Base-by-base conservation (phyloP, 2,888 invertebrate genomes). In the Eulithis prunata region DNA sequence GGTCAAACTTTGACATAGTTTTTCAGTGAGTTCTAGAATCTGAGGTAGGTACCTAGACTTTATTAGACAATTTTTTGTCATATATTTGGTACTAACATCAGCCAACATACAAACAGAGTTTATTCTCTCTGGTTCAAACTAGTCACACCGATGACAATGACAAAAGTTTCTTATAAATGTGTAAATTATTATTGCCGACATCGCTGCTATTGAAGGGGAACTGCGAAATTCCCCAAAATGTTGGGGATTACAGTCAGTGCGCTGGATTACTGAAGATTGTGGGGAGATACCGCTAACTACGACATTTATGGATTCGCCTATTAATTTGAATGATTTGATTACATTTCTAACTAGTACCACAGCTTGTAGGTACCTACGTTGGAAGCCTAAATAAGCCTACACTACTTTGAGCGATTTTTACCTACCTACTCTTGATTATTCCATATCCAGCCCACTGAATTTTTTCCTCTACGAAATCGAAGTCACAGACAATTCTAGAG, bases 201-300 rank as follows among this genome's bases (percentile, higher is more conserved):
- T 43, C 10, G 3, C 6, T 38, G 53, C 21, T 41, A 13, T 45
- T 14, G 53, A 53, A 53, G 64, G 65, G 63, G 52, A 52, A 51
- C 38, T 12, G 1, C 10, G 45, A 70, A 78, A 76, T 79, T 77
- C 71, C 70, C 75, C 74, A 72, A 73, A 84, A 84, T 79, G 77
- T 75, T 71, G 66, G 73, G 84, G 83, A 86, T 88, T 87, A 87
- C 76, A 69, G 75, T 62, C 66, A 62, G 65, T 74, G 77, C 77
- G 69, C 71, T 66, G 67, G 73, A 73, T 74, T 67, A 75, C 75
- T 66, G 72, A 65, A 71, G 81, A 83, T 82, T 76, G 79, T 81
- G 82, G 83, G 84, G 86, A 84, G 85, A 83, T 82, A 78, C 65
- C 58, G 72, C 74, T 80, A 80, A 81, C 76, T 80, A 80, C 73